Evolutionary conservation across 2,113 vertebrate species (phyloP), one percentile per base, ranked within the genome.

Genomic region (Erythrocercus mccallii): DNA sequence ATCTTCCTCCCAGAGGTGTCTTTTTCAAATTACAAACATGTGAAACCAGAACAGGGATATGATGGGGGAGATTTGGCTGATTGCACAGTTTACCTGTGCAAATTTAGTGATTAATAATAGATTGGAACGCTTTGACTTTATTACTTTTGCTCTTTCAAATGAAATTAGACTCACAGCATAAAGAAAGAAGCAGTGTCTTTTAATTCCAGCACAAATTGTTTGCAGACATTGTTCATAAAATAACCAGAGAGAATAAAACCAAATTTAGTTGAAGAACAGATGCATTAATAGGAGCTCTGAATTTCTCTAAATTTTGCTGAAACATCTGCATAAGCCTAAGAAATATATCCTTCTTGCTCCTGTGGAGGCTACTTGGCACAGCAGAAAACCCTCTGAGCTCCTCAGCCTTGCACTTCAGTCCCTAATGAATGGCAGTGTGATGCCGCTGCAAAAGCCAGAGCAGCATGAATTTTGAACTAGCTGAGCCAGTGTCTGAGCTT

Each of bases 391-490:
- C 81, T 89, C 54, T 69, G 82, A 89, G 88, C 45, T 94, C 61
- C 12, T 15, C 21, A 89, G 77, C 33, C 68, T 91, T 69, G 7
- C 31, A 64, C 31, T 96, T 72, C 48, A 79, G 68, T 96, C 86
- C 82, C 86, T 97, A 96, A 95, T 66, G 91, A 91, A 60, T 56
- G 31, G 30, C 86, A 79, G 42, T 20, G 38, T 81, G 76, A 95
- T 83, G 45, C 77, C 35, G 66, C 54, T 84, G 88, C 64, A 57
- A 94, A 95, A 90, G 50, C 50, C 64, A 70, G 50, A 54, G 72
- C 48, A 44, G 45, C 68, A 70, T 78, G 78, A 92, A 89, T 95
- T 96, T 86, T 81, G 89, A 96, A 80, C 82, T 56, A 88, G 45
- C 37, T 64, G 88, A 93, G 76, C 31, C 60, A 42, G 33, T 73